A percentile compares a stretch with the other conserved stretches of the same genome.
Conservation (phyloP, 2,797 vertebrate species). For the Philypnodon macrostomus region DNA sequence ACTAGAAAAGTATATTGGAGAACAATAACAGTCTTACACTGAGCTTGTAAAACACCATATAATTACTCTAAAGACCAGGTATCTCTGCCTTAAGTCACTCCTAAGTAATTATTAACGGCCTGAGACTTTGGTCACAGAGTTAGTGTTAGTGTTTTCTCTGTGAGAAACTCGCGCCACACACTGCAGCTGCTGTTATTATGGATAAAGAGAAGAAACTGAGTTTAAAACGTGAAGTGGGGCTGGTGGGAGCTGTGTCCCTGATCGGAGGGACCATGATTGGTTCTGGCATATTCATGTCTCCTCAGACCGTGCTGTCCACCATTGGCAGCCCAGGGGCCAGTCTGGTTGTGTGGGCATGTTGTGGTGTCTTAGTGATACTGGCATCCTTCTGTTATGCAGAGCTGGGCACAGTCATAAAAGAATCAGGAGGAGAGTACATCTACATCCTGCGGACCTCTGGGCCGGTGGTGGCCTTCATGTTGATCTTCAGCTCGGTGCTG, state of each 20-base stretch:
- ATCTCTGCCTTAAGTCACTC: background rate
- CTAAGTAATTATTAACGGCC: constrained; percentile 67
- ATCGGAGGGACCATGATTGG: constrained; percentile 86
- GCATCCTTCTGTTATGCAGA: constrained; percentile 85
- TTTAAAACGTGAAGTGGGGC: constrained; percentile 80
- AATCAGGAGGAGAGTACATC: constrained; percentile 88
- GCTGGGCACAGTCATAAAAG: constrained; percentile 83
- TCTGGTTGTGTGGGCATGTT: constrained; percentile 81
- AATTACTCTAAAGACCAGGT: background rate
- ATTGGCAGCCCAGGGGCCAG: constrained; percentile 85
- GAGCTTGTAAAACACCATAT: background rate
- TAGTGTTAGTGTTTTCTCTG: background rate
- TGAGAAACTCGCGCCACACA: background rate
- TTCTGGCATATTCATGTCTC: constrained; percentile 90
- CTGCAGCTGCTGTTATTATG: constrained; percentile 7
- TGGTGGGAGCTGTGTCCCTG: constrained; percentile 82
- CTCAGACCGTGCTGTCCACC: constrained; percentile 78
- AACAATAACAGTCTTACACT: background rate
- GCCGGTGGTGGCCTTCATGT: constrained; percentile 81
- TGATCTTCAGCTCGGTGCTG: constrained; percentile 79
- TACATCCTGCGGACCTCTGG: constrained; percentile 85
- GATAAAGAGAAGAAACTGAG: constrained; percentile 60
- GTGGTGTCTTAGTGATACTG: constrained; percentile 78
- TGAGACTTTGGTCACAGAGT: constrained; percentile 38
- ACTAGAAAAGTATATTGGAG: no score